Conservation (phyloP, 2,797 vertebrate genomes). For the Gila robusta region DNA sequence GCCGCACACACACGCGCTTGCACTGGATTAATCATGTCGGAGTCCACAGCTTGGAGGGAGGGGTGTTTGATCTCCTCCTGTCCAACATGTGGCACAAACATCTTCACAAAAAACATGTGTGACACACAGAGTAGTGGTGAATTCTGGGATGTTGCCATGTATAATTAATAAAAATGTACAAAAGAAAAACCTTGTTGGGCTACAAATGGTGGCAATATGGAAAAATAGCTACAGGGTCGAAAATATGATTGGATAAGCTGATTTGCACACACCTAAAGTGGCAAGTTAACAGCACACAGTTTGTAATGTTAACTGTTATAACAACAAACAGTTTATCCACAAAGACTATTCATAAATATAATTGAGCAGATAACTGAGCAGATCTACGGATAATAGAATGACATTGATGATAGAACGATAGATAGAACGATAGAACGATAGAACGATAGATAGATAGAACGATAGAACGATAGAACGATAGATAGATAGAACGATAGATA, state of each 20-base stretch:
- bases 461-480: no score
- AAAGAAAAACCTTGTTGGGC: background rate
- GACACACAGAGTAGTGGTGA: conserved; percentile 13
- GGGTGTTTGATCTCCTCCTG: conserved; percentile 50
- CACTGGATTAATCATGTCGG: conserved; percentile 44
- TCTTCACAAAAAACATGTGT: conserved; percentile 42
- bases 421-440: no score
- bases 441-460: no score
- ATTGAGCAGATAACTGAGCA: no score
- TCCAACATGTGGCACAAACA: conserved; percentile 49
- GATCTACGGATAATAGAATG: no score
- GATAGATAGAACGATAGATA: no score
- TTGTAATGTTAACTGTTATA: background rate
- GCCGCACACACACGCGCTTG: background rate
- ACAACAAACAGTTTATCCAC: no score
- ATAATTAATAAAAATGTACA: background rate
- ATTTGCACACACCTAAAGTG: background rate
- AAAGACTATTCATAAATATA: no score
- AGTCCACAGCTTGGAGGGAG: conserved; percentile 32
- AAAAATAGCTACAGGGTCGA: background rate
- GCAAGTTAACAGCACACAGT: background rate
- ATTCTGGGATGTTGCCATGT: conserved; percentile 3
- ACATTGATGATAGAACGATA: no score
- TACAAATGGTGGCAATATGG: background rate
- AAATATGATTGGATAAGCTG: background rate